Base-by-base conservation (phyloP, 2,888 invertebrate species). In the Acrobasis consociella region DNA sequence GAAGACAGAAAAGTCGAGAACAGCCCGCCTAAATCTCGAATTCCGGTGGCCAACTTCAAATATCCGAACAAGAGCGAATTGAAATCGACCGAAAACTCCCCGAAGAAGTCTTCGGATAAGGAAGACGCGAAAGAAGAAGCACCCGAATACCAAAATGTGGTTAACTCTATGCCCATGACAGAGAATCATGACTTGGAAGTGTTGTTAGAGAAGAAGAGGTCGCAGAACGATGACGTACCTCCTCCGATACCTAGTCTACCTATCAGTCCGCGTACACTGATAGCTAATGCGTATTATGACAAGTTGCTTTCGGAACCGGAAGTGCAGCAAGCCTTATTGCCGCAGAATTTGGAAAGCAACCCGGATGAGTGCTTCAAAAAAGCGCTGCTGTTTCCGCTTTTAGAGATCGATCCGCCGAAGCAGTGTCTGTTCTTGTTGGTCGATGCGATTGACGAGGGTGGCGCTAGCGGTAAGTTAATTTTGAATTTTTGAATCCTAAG, bases 311-410 rank as follows among this genome's bases (percentile, higher is more conserved):
- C 82, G 0, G 97, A 97, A 75, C 95, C 96, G 0, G 97, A 97
- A 69, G 96, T 98, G 58, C 96, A 97, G 70, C 95, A 96, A 70
- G 96, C 96, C 0, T 87, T 98, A 46, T 93, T 95, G 46, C 96
- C 97, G 0, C 96, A 96, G 65, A 96, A 96, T 68, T 94, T 97
- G 72, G 97, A 98, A 76, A 94, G 95, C 74, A 96, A 97, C 78
- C 98, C 98, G 0, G 98, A 98, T 75, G 97, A 98, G 75, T 97
- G 98, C 62, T 96, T 99, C 80, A 97, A 97, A 77, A 95, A 97
- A 76, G 97, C 97, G 0, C 91, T 99, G 0, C 88, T 99, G 16
- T 97, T 97, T 76, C 99, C 99, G 0, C 90, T 99, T 38, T 86
- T 97, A 51, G 97, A 97, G 80, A 94, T 98, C 9, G 96, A 96